Evolutionary conservation across 2,113 vertebrate genomes (phyloP).

Genomic region (Perccottus glenii): DNA sequence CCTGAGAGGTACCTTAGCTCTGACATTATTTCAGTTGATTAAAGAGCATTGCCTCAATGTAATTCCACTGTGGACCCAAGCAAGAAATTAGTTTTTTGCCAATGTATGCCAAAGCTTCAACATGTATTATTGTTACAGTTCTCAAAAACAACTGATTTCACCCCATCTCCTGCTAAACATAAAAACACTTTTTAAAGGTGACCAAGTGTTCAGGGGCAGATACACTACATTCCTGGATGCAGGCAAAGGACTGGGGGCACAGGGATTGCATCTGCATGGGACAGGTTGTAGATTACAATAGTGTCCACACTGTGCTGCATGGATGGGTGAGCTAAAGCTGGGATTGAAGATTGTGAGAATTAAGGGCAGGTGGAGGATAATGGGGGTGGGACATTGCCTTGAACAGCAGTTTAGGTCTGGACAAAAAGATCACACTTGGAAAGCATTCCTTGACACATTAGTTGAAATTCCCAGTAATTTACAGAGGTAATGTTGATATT

Average conservation of each 20-base stretch:
- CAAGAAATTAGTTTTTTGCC: not conserved
- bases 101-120: not conserved
- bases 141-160: not conserved
- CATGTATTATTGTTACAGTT: not conserved
- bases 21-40: not conserved
- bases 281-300: slow-evolving; percentile 27
- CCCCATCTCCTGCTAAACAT: not conserved
- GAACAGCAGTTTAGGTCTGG: not conserved
- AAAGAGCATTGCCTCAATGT: not conserved
- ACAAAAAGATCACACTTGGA: slow-evolving; percentile 12
- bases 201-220: not conserved
- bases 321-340: slow-evolving; percentile 41
- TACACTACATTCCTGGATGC: not conserved
- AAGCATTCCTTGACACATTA: not conserved
- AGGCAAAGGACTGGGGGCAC: slow-evolving; percentile 40
- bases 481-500: not conserved
- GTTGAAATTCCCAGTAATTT: not conserved
- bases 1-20: not conserved
- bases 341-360: slow-evolving; percentile 50
- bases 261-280: slow-evolving; percentile 13
- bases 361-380: slow-evolving; percentile 37
- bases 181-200: not conserved
- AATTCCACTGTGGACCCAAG: slow-evolving; percentile 6
- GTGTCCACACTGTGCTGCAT: slow-evolving; percentile 20
- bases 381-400: not conserved